These are phyloP conservation scores for Gopherus flavomarginatus DNA, from an alignment of 2,113 vertebrate species.

Conservation along the genomic window DNA sequence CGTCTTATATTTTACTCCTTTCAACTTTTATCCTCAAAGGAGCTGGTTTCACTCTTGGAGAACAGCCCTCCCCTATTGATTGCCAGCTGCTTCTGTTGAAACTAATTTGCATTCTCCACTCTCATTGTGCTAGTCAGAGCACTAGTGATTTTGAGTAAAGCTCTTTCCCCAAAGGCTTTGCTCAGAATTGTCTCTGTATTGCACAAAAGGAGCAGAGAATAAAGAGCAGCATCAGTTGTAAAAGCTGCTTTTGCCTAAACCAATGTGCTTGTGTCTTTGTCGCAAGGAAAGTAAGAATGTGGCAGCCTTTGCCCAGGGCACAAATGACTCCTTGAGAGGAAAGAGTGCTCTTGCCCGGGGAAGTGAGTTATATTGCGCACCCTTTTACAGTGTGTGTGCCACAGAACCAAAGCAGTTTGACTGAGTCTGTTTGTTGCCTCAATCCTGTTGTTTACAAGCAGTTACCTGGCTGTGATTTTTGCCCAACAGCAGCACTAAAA, in stretches of 20 bases:
- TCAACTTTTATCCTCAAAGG: slow-evolving; percentile 65
- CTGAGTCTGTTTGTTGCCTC: not conserved
- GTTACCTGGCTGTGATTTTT: not conserved
- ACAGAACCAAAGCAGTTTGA: not conserved
- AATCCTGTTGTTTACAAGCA: not conserved
- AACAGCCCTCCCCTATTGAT: slow-evolving; percentile 59
- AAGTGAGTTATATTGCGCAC: not conserved
- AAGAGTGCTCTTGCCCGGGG: not conserved
- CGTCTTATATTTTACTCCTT: slow-evolving; percentile 37
- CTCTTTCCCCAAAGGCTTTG: slow-evolving; percentile 56
- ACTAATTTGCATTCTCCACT: slow-evolving; percentile 75
- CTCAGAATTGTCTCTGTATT: slow-evolving; percentile 64
- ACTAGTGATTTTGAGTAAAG: slow-evolving; percentile 71
- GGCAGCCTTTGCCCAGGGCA: slow-evolving; percentile 31
- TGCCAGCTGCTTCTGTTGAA: slow-evolving; percentile 68
- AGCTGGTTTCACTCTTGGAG: slow-evolving; percentile 46
- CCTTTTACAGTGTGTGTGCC: not conserved
- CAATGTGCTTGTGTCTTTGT: slow-evolving; percentile 35
- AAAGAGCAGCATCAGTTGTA: slow-evolving; percentile 42
- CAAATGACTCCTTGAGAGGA: not conserved
- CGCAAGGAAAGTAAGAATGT: slow-evolving; percentile 29
- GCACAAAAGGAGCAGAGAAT: slow-evolving; percentile 58
- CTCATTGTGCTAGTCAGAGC: slow-evolving; percentile 69
- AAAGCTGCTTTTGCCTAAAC: slow-evolving; percentile 62
- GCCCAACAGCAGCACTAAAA: not conserved